Percentiles rank a stretch among this genome's conserved stretches.
phyloP scores from a whole-genome alignment of 2,797 vertebrate genomes.

The Cynodonichthys magdalenae region DNA sequence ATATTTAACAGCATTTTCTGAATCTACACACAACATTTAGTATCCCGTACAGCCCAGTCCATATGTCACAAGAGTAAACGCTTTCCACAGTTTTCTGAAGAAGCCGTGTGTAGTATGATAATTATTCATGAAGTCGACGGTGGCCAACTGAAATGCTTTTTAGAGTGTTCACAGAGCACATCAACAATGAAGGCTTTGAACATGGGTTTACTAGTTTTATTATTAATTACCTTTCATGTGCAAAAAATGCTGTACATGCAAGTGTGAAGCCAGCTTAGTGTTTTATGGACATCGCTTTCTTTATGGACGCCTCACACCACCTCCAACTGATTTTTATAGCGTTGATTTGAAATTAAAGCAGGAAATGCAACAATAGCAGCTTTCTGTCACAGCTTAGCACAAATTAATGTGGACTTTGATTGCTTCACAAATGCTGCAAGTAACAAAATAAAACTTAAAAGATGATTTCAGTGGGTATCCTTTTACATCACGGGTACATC shows the following conservation, averaged over 20 bases:
- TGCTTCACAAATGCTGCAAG: not conserved
- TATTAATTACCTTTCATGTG: constrained; percentile 35
- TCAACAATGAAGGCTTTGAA: constrained; percentile 35
- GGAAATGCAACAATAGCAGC: not conserved
- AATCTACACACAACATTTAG: constrained; percentile 34
- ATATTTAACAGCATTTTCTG: constrained; percentile 59
- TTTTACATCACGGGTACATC: not conserved
- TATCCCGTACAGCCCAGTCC: constrained; percentile 27
- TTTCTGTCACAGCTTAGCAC: not conserved
- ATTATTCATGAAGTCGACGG: constrained; percentile 24
- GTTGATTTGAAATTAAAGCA: not conserved
- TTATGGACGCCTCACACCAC: not conserved
- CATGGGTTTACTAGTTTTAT: constrained; percentile 21
- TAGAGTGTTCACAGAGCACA: constrained; percentile 18
- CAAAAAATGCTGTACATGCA: constrained; percentile 6
- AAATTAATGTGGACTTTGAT: not conserved
- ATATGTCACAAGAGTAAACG: constrained; percentile 51
- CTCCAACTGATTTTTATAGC: not conserved
- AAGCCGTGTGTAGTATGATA: not conserved
- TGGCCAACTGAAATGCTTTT: constrained; percentile 1
- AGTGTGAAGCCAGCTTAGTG: constrained; percentile 10
- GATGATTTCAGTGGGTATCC: not conserved
- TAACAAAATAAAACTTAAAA: not conserved
- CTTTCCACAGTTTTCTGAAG: not conserved
- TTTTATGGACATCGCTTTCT: constrained; percentile 14